These are phyloP conservation scores for Telmatherina bonti DNA, from an alignment of 2,797 vertebrate genomes.

Conservation along the genomic window DNA sequence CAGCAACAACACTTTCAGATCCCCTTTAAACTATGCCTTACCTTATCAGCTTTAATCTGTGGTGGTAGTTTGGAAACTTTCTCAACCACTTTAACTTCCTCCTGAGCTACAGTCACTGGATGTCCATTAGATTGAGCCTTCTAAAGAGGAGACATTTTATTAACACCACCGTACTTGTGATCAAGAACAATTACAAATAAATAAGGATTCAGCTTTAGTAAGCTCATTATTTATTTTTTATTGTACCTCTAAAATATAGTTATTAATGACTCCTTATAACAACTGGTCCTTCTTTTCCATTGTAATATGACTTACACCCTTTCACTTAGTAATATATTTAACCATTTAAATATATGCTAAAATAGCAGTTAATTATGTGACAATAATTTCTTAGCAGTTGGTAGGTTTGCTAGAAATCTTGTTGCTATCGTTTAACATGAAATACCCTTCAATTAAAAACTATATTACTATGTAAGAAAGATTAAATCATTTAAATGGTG, in stretches of 20 bases:
- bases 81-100: conserved; percentile 79
- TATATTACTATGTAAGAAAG: neutral
- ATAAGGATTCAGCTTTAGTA: neutral
- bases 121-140: conserved; percentile 90
- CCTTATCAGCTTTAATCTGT: conserved; percentile 88
- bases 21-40: conserved; percentile 40
- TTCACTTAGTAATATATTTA: neutral
- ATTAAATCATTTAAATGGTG: neutral
- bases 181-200: neutral
- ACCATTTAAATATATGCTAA: neutral
- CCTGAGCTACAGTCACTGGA: conserved; percentile 81
- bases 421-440: too few species aligned
- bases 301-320: neutral
- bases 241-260: neutral
- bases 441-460: too few species aligned
- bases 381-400: neutral
- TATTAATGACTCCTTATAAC: neutral
- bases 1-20: neutral
- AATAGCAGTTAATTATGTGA: neutral
- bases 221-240: neutral
- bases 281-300: neutral
- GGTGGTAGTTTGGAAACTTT: conserved; percentile 74
- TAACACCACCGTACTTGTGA: neutral
- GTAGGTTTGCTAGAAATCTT: too few species aligned
- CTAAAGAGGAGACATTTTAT: conserved; percentile 36